A percentile compares a stretch with the other conserved stretches of the same genome.
Evolutionary conservation across 2,888 invertebrate genomes (phyloP).

Genomic region (Drosophila meridionalis): DNA sequence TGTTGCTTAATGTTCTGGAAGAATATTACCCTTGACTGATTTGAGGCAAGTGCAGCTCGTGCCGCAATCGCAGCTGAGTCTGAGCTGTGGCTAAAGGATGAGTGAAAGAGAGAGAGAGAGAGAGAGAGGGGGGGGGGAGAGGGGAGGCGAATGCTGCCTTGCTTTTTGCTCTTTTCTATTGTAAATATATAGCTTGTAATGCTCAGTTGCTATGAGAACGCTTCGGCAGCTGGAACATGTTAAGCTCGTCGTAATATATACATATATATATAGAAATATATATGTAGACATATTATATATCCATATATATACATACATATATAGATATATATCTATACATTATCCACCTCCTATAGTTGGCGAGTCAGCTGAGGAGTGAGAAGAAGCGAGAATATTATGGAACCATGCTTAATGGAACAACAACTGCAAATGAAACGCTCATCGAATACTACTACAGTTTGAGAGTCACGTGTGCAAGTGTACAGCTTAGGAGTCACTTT

Average conservation of each 20-base stretch:
- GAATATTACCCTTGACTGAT: constrained; percentile 67
- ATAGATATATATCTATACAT: neutral
- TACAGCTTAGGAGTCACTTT: neutral
- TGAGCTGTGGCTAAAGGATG: neutral
- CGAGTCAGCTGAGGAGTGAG: too few species aligned
- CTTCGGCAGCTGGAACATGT: neutral
- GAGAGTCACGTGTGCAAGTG: neutral
- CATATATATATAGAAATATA: neutral
- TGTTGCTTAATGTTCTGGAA: constrained; percentile 69
- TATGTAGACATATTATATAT: neutral
- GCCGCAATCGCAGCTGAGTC: constrained; percentile 15
- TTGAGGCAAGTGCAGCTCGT: constrained; percentile 32
- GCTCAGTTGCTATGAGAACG: neutral
- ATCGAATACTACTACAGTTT: neutral
- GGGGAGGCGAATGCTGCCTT: neutral
- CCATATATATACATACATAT: neutral
- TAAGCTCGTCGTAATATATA: neutral
- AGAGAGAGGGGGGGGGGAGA: neutral
- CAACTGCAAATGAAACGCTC: too few species aligned
- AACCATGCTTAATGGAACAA: neutral
- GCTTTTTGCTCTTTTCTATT: constrained; percentile 1
- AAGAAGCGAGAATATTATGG: neutral
- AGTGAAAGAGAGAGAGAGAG: neutral
- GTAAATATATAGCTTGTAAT: neutral
- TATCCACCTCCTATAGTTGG: too few species aligned